phyloP scores from a whole-genome alignment of 2,113 vertebrate genomes.

The Atrichornis clamosus region DNA sequence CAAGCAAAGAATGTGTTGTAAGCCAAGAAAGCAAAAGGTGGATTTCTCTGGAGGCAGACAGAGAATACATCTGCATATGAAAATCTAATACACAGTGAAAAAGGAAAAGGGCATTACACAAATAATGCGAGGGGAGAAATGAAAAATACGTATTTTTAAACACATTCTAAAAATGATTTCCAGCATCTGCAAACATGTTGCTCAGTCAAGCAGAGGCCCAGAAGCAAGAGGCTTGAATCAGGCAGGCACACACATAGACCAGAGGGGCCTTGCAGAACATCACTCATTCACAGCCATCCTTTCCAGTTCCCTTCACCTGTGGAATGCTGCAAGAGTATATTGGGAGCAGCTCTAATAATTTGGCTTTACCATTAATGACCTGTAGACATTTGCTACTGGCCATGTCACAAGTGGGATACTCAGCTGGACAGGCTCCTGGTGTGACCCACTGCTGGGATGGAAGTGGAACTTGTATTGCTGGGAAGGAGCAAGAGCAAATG shows the following conservation, averaged over 20 bases:
- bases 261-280: background rate
- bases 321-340: background rate
- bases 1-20: background rate
- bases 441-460: accelerated
- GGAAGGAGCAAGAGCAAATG: background rate
- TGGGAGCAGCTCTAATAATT: background rate
- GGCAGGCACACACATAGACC: background rate
- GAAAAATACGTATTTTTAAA: conserved; percentile 24
- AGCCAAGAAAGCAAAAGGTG: background rate
- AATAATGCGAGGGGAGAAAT: background rate
- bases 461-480: accelerated
- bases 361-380: background rate
- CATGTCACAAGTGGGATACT: background rate
- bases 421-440: background rate
- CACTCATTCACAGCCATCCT: background rate
- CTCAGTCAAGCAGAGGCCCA: background rate
- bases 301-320: background rate
- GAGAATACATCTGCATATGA: conserved; percentile 19
- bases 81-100: conserved; percentile 7
- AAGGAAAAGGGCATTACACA: conserved; percentile 25
- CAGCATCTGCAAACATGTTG: background rate
- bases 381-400: background rate
- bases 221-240: background rate
- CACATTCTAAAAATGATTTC: background rate
- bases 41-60: background rate